Conservation (phyloP, 1,140 invertebrate species). For the Hylaeus anthracinus region DNA sequence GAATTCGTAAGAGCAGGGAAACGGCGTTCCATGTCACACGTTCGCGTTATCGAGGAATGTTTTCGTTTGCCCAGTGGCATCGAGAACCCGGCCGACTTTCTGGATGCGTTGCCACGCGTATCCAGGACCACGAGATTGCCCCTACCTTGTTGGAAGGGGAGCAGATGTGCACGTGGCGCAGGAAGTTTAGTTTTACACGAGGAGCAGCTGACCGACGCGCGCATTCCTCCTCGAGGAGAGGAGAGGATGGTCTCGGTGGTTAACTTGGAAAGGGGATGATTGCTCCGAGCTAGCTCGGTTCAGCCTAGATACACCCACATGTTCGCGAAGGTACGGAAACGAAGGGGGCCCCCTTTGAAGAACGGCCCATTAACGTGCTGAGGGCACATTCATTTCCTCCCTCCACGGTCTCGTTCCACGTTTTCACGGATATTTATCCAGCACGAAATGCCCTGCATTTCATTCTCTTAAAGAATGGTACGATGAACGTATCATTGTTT, state of each 20-base stretch:
- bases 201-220: slow-evolving; percentile 55
- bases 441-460: not conserved
- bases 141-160: slow-evolving; percentile 1
- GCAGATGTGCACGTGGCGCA: slow-evolving; percentile 61
- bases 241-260: slow-evolving; percentile 48
- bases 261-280: slow-evolving; percentile 49
- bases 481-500: not conserved
- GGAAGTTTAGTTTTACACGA: slow-evolving; percentile 64
- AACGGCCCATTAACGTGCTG: slow-evolving; percentile 27
- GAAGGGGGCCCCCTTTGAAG: slow-evolving; percentile 24
- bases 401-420: slow-evolving; percentile 30
- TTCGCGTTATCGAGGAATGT: too few species aligned
- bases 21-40: too few species aligned
- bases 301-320: slow-evolving; percentile 55
- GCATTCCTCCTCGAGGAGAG: slow-evolving; percentile 35
- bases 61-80: not conserved
- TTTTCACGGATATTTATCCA: slow-evolving; percentile 23
- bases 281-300: not conserved
- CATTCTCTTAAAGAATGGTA: not conserved
- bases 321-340: slow-evolving; percentile 38
- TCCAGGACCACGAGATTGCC: slow-evolving; percentile 20
- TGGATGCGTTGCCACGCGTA: not conserved
- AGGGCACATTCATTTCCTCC: slow-evolving; percentile 46
- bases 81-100: not conserved
- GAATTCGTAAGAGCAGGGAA: too few species aligned